Evolutionary conservation across 2,888 invertebrate genomes (phyloP).

Genomic region (Synanthedon andrenaeformis): DNA sequence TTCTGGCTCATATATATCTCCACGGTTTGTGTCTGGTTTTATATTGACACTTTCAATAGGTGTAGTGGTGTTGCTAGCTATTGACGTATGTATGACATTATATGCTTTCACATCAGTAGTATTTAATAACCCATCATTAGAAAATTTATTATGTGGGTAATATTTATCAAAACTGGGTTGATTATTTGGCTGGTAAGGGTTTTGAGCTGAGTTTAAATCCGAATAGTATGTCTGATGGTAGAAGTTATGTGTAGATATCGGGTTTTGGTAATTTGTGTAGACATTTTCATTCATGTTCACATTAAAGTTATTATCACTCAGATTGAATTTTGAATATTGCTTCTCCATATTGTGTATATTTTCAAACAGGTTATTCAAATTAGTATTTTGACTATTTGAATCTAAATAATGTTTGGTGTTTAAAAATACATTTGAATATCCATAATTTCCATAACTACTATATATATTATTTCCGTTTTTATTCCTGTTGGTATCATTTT

Average conservation of each 20-base stretch:
- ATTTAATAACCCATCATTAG: too few relatives aligned
- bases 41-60: neutral
- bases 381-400: neutral
- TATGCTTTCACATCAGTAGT: too few relatives aligned
- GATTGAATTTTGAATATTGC: neutral
- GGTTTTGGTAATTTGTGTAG: too few relatives aligned
- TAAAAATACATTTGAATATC: neutral
- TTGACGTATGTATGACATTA: too few relatives aligned
- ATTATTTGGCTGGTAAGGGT: neutral
- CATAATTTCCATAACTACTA: neutral
- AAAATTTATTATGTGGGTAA: too few relatives aligned
- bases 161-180: slow-evolving; percentile 1
- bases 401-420: neutral
- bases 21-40: neutral
- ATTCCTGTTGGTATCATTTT: too few relatives aligned
- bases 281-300: neutral
- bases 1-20: slow-evolving; percentile 2
- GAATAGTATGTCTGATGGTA: too few relatives aligned
- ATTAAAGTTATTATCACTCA: neutral
- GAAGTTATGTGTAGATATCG: too few relatives aligned
- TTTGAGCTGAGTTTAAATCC: too few relatives aligned
- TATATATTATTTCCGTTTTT: too few relatives aligned
- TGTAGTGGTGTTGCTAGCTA: too few relatives aligned
- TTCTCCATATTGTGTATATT: slow-evolving; percentile 3
- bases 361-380: slow-evolving; percentile 2